These are phyloP conservation scores for Rhingia rostrata DNA, from an alignment of 2,888 invertebrate genomes.

Conservation along the genomic window DNA sequence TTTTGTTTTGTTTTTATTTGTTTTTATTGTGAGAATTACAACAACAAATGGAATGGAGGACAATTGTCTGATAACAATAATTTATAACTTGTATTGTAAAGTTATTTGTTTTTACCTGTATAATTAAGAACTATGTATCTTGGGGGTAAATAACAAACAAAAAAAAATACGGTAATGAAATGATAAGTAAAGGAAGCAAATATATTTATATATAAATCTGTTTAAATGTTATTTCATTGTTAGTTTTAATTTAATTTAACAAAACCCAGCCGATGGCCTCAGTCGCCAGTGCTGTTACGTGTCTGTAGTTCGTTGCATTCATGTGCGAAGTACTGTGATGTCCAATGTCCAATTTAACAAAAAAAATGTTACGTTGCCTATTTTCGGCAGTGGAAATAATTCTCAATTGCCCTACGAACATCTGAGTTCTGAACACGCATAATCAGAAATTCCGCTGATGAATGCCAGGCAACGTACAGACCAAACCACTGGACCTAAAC, in stretches of 20 bases:
- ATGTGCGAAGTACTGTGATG: too few species aligned
- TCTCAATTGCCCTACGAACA: too few species aligned
- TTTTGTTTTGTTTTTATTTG: conserved; percentile 35
- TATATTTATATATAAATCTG: conserved; percentile 71
- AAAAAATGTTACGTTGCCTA: too few species aligned
- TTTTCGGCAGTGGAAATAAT: too few species aligned
- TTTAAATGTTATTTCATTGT: conserved; percentile 38
- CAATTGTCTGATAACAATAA: conserved; percentile 53
- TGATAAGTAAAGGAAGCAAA: conserved; percentile 68
- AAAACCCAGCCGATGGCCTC: too few species aligned
- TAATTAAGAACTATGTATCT: conserved; percentile 70
- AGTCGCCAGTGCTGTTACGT: too few species aligned
- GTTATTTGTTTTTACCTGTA: conserved; percentile 73
- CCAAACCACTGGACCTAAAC: too few species aligned
- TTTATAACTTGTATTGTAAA: conserved; percentile 42
- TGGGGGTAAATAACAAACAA: conserved; percentile 17
- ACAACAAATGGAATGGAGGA: conserved; percentile 24
- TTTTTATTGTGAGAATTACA: conserved; percentile 22
- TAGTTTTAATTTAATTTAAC: background rate
- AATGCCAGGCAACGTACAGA: too few species aligned
- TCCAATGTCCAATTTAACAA: too few species aligned
- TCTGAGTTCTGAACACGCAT: too few species aligned
- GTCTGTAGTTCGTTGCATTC: too few species aligned
- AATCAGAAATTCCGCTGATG: too few species aligned
- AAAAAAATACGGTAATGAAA: conserved; percentile 36